phyloP scores from a whole-genome alignment of 2,113 vertebrate genomes.

The Ptyas mucosa region DNA sequence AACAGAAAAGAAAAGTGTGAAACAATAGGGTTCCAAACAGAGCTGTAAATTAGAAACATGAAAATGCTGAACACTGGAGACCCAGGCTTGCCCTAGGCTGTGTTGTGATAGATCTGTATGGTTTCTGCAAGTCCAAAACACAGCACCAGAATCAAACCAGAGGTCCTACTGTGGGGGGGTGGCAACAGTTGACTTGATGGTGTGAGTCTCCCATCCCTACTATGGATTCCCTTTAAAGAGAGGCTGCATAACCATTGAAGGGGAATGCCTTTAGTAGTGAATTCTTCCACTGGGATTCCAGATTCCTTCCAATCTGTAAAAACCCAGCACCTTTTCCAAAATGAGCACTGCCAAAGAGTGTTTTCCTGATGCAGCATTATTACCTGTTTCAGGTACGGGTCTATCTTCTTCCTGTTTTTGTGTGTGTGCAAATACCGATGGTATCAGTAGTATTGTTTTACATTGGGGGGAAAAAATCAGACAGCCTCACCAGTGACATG shows the following conservation, averaged over 20 bases:
- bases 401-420: background rate
- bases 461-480: background rate
- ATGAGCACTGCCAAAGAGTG: background rate
- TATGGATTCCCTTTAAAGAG: background rate
- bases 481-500: background rate
- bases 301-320: background rate
- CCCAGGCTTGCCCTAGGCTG: background rate
- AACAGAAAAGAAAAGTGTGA: slow-evolving; percentile 2
- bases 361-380: background rate
- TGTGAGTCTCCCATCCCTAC: background rate
- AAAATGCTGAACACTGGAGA: background rate
- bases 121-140: background rate
- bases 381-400: background rate
- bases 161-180: too few species aligned
- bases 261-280: background rate
- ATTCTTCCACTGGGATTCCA: background rate
- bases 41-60: background rate
- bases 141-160: background rate
- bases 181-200: background rate
- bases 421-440: background rate
- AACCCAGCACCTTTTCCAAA: background rate
- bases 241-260: background rate
- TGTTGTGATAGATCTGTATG: background rate
- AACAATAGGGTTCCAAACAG: background rate
- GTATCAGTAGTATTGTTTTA: background rate